These are phyloP conservation scores for Pristionchus mayeri DNA, from an alignment of 2,888 invertebrate genomes.

Conservation along the genomic window DNA sequence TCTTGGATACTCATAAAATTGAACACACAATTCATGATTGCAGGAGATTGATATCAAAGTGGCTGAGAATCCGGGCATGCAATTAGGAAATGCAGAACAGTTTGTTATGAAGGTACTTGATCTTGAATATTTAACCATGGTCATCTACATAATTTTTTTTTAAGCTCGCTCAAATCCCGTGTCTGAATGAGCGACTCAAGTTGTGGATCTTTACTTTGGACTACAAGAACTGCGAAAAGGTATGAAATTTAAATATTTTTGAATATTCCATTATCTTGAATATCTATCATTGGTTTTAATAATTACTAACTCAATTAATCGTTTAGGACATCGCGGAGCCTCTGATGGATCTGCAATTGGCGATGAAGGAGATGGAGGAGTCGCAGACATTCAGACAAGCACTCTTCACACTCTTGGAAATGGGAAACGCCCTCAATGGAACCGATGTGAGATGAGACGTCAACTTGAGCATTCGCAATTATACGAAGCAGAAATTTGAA, in stretches of 20 bases:
- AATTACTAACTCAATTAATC: neutral
- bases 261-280: no score
- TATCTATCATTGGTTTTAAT: neutral
- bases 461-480: neutral
- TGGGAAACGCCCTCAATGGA: conserved; percentile 96
- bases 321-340: conserved; percentile 97
- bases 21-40: conserved; percentile 3
- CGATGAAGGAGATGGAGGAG: conserved; percentile 89
- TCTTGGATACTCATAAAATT: neutral
- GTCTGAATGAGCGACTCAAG: conserved; percentile 88
- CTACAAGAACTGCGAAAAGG: conserved; percentile 94
- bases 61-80: conserved; percentile 90
- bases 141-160: conserved; percentile 86
- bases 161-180: conserved; percentile 90
- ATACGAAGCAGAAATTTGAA: neutral
- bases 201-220: conserved; percentile 99
- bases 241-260: conserved; percentile 74
- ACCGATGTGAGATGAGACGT: conserved; percentile 79
- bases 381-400: conserved; percentile 96
- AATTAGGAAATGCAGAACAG: conserved; percentile 93
- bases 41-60: conserved; percentile 62
- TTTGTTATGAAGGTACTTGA: conserved; percentile 87
- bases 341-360: conserved; percentile 97
- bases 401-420: conserved; percentile 91
- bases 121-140: neutral